These are phyloP conservation scores for Baronia brevicornis DNA, from an alignment of 2,888 invertebrate species.

Conservation along the genomic window DNA sequence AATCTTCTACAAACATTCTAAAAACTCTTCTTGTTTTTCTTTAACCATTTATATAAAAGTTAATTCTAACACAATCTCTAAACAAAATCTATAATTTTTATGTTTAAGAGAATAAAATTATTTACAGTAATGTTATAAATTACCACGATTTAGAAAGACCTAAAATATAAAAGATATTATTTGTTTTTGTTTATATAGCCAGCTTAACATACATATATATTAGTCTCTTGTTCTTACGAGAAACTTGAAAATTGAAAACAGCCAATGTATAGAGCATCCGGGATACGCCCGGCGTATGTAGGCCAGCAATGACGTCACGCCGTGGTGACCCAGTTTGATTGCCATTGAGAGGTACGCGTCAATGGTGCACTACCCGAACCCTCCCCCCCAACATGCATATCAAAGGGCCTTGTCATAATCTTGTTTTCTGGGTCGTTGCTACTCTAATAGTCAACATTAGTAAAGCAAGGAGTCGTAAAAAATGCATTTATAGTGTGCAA, in stretches of 20 bases:
- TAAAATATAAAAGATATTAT: constrained; percentile 12
- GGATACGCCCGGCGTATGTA: constrained; percentile 65
- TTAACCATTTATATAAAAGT: too few species aligned
- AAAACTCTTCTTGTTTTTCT: too few species aligned
- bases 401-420: constrained; percentile 14
- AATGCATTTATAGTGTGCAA: too few species aligned
- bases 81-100: too few species aligned
- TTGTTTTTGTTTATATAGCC: constrained; percentile 15
- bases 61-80: too few species aligned
- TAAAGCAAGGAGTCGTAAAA: too few species aligned
- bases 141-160: too few species aligned
- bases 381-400: constrained; percentile 32
- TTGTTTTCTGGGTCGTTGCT: too few species aligned
- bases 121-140: too few species aligned
- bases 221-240: constrained; percentile 51
- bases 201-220: constrained; percentile 44
- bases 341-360: constrained; percentile 73
- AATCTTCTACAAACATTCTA: too few species aligned
- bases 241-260: constrained; percentile 39
- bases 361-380: constrained; percentile 53
- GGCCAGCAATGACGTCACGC: constrained; percentile 66
- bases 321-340: constrained; percentile 59
- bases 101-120: too few species aligned
- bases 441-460: too few species aligned
- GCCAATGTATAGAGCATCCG: constrained; percentile 32